These are phyloP conservation scores for Campylomormyrus numenius DNA, from an alignment of 2,113 vertebrate species.

Conservation along the genomic window DNA sequence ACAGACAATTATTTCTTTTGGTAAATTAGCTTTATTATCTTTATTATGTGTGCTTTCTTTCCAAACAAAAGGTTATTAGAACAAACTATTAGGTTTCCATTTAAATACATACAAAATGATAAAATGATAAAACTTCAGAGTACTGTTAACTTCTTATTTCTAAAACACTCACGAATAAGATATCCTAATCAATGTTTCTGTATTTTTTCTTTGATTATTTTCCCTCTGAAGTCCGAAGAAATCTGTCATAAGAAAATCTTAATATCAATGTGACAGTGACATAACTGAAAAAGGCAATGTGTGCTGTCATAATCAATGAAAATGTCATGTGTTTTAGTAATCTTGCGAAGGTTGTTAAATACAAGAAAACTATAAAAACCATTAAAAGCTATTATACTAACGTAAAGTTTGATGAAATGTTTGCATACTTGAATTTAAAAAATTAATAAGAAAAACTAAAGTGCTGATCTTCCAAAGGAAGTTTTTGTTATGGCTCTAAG, in stretches of 20 bases:
- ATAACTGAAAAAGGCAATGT: background rate
- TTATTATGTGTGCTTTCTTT: slow-evolving; percentile 64
- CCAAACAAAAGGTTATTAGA: slow-evolving; percentile 63
- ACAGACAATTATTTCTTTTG: slow-evolving; percentile 24
- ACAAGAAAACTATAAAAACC: background rate
- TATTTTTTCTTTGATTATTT: slow-evolving; percentile 2
- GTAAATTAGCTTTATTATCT: slow-evolving; percentile 52
- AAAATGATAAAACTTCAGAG: slow-evolving; percentile 35
- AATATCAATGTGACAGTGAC: background rate
- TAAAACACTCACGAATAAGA: slow-evolving; percentile 13
- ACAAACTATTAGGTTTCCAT: slow-evolving; percentile 50
- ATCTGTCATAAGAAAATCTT: background rate
- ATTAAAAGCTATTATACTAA: background rate
- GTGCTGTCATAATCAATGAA: background rate
- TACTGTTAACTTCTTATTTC: slow-evolving; percentile 28
- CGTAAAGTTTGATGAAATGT: background rate
- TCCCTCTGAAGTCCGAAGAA: background rate
- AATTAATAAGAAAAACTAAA: slow-evolving; percentile 1
- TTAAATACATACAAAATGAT: slow-evolving; percentile 53
- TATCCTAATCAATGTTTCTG: background rate
- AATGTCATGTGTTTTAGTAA: background rate
- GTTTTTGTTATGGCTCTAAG: background rate
- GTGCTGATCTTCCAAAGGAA: slow-evolving; percentile 5
- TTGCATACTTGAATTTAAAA: background rate
- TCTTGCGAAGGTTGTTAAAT: background rate